Conservation (phyloP, 2,888 invertebrate genomes). For the Desoria tigrina region DNA sequence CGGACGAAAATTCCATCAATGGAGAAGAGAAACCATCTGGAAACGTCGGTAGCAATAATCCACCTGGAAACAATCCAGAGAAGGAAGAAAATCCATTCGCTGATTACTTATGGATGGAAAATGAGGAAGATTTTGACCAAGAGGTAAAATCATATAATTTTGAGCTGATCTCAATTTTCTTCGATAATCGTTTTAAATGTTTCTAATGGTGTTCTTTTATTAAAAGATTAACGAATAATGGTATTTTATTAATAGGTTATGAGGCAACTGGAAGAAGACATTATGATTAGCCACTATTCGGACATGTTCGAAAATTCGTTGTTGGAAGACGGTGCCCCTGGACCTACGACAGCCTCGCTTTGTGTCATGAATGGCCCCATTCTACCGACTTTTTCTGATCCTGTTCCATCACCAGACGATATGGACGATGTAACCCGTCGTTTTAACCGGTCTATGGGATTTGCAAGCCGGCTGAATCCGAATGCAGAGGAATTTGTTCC, state of each 20-base stretch:
- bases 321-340: conserved; percentile 54
- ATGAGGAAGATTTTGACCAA: conserved; percentile 88
- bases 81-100: conserved; percentile 70
- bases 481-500: conserved; percentile 84
- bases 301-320: conserved; percentile 67
- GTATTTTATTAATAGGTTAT: conserved; percentile 68
- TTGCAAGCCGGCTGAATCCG: conserved; percentile 75
- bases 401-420: conserved; percentile 22
- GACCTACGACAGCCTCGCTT: conserved; percentile 43
- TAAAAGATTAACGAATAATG: too few relatives aligned
- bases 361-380: conserved; percentile 37
- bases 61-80: neutral
- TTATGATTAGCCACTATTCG: conserved; percentile 82
- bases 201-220: neutral
- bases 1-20: neutral
- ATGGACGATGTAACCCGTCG: conserved; percentile 45
- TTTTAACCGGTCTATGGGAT: conserved; percentile 40
- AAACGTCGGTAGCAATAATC: neutral
- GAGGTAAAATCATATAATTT: conserved; percentile 63
- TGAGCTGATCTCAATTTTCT: neutral
- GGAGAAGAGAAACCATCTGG: neutral
- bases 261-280: conserved; percentile 82
- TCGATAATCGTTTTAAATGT: neutral
- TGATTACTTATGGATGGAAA: conserved; percentile 93
- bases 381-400: conserved; percentile 30